Percentiles rank a stretch among this genome's conserved stretches.
phyloP scores from a whole-genome alignment of 2,888 invertebrate genomes.

The Coelinius sp. region DNA sequence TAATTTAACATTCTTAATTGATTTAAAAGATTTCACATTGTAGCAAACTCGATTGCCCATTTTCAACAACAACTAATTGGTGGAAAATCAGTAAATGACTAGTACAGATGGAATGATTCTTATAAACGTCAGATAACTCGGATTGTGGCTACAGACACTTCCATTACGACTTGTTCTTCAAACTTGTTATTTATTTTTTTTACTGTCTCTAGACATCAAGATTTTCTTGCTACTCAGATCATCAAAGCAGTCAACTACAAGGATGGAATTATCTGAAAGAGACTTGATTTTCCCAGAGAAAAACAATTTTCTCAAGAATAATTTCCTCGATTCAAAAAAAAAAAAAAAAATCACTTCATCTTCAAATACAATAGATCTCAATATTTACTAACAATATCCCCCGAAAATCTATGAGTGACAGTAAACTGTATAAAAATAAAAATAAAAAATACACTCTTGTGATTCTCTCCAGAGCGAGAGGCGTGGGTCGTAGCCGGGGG shows the following conservation, averaged over 20 bases:
- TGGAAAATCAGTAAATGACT: background rate
- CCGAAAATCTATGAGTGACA: slow-evolving; percentile 9
- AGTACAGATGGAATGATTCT: background rate
- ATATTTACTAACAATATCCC: too few relatives aligned
- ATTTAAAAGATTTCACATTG: too few relatives aligned
- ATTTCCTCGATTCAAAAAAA: too few relatives aligned
- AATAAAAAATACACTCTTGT: slow-evolving; percentile 21
- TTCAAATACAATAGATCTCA: background rate
- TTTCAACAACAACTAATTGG: background rate
- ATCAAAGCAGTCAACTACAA: background rate
- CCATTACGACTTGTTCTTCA: background rate
- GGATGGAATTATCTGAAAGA: background rate
- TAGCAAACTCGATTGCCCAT: too few relatives aligned
- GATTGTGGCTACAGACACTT: background rate
- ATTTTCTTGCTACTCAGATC: background rate
- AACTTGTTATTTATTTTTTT: slow-evolving; percentile 1
- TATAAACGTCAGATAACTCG: background rate
- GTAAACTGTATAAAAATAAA: slow-evolving; percentile 7
- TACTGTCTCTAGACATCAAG: background rate
- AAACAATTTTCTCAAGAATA: too few relatives aligned
- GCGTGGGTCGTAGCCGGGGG: slow-evolving; percentile 52
- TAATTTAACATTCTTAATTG: too few relatives aligned
- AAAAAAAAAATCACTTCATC: too few relatives aligned
- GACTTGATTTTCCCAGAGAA: background rate
- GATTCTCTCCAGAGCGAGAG: slow-evolving; percentile 44